Evolutionary conservation across 1,140 invertebrate genomes (phyloP), one percentile per base, ranked within the genome.

Genomic region (Kradibia gibbosae): DNA sequence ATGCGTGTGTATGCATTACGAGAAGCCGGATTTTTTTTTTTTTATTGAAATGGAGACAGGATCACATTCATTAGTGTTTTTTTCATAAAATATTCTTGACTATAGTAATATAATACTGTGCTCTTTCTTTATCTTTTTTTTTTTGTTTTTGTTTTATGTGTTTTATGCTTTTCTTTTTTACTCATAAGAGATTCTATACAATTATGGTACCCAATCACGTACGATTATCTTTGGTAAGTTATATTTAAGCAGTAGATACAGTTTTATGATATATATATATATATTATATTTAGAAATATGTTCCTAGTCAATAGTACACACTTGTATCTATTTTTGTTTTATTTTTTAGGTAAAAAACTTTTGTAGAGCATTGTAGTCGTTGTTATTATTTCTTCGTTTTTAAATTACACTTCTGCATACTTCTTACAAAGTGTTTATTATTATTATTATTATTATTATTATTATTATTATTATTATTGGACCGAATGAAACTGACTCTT

Each of bases 1-100:
- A 78, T 82, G 80, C 75, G 80, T 82, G 80, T 82, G 80, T 82
- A 82, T 78, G 74, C 67, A 22, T 76, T 82, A 25, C 34, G 75
- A 78, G 80, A 81, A 71, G 20, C 71, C 57, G 73, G 77, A 76
- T n/a, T 57, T 48, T 74, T 81, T 53, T 11, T 53, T 20, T 76
- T 70, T 11, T 77, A 25, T 36, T 45, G 45, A 77, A 75, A 65
- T 42, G 62, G 72, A 50, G 22, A 34, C 39, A 65, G 34, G 53
- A 57, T 8, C 39, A 45, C 10, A 34, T 73, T 73, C 10, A 10
- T 28, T 53, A 53, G 31, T 50, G 45, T n/a, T 45, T 25, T 71
- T 62, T 45, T 25, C 17, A 45, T 5, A 71, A 60, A 31, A 28
- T 0, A 60, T 15, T 60, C 25, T 60, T 60, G 11, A 28, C 31